Evolutionary conservation across 1,140 invertebrate genomes (phyloP).

Genomic region (Diabrotica virgifera): DNA sequence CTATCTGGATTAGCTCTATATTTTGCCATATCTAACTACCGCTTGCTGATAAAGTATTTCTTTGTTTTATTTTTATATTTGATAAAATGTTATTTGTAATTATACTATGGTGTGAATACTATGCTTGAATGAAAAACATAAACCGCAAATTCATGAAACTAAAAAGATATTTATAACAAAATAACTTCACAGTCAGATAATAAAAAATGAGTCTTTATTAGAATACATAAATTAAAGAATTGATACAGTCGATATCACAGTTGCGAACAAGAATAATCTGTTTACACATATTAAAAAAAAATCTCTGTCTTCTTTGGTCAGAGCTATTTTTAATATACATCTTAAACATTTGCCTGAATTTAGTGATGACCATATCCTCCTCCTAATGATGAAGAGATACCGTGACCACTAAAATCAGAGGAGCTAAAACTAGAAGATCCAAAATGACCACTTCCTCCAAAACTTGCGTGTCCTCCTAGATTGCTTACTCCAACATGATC

Average conservation of each 20-base stretch:
- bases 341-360: not conserved
- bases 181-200: no score
- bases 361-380: not conserved
- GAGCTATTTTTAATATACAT: not conserved
- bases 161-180: no score
- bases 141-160: no score
- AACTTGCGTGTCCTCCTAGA: constrained; percentile 17
- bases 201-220: no score
- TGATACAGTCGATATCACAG: not conserved
- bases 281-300: not conserved
- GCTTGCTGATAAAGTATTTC: no score
- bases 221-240: no score
- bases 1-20: no score
- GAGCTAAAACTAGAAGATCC: not conserved
- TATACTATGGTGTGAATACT: no score
- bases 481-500: not conserved
- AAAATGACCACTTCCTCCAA: constrained; percentile 17
- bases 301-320: not conserved
- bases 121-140: no score
- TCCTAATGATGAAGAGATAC: not conserved
- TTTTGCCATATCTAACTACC: no score
- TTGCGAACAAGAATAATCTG: not conserved
- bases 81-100: no score
- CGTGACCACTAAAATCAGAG: not conserved
- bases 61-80: no score